Evolutionary conservation across 2,797 vertebrate species (phyloP).

Genomic region (Chiroxiphia lanceolata): DNA sequence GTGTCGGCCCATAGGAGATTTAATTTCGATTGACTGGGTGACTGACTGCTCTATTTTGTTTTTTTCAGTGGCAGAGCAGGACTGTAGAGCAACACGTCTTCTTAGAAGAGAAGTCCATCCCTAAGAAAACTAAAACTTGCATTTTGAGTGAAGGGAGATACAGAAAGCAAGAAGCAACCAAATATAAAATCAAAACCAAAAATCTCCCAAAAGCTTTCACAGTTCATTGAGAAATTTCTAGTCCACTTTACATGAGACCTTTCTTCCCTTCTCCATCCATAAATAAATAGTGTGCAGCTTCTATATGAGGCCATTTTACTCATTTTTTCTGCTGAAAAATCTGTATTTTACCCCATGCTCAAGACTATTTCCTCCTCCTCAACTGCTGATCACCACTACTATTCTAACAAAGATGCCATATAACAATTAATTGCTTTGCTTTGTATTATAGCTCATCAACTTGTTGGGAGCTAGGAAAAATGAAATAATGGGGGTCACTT

Average conservation of each 20-base stretch:
- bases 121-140: background rate
- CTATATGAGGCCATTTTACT: background rate
- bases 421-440: slow-evolving; percentile 72
- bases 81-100: background rate
- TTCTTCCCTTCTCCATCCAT: background rate
- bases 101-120: background rate
- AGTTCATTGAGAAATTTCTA: background rate
- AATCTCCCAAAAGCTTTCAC: background rate
- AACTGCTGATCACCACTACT: slow-evolving; percentile 60
- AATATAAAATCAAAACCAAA: background rate
- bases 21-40: background rate
- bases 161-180: background rate
- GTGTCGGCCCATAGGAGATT: background rate
- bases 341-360: slow-evolving; percentile 43
- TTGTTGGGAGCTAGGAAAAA: slow-evolving; percentile 73
- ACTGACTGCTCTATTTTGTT: background rate
- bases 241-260: accelerated
- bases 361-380: slow-evolving; percentile 34
- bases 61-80: background rate
- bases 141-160: background rate
- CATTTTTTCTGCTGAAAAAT: slow-evolving; percentile 38
- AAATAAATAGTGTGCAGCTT: background rate
- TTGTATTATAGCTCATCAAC: slow-evolving; percentile 75
- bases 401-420: slow-evolving; percentile 65
- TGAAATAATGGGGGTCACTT: slow-evolving; percentile 80